These are phyloP conservation scores for Heteromurus nitidus DNA, from an alignment of 2,888 invertebrate genomes.

Conservation along the genomic window DNA sequence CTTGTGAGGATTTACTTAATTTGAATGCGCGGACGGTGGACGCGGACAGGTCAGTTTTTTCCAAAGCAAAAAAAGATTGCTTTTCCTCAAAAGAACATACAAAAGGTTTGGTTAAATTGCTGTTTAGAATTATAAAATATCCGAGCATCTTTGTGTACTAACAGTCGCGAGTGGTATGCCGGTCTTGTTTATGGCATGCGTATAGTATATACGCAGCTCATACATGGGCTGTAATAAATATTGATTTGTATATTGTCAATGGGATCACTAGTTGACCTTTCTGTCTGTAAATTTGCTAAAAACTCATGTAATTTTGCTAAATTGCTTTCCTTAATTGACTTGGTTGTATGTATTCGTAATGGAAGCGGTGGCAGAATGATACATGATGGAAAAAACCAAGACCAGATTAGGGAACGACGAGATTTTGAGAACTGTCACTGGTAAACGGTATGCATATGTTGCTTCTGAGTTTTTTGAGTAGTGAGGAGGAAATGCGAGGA, in stretches of 20 bases:
- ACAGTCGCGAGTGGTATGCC: neutral
- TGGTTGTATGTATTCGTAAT: no score
- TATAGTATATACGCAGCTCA: no score
- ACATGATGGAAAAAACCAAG: no score
- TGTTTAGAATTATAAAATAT: neutral
- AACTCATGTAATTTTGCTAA: neutral
- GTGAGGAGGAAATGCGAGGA: neutral
- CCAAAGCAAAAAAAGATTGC: neutral
- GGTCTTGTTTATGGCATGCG: neutral
- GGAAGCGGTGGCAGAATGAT: no score
- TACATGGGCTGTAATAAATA: neutral
- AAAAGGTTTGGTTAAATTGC: neutral
- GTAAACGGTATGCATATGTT: neutral
- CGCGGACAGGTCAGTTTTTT: neutral
- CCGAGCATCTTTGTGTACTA: neutral
- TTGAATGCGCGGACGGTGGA: constrained; percentile 1
- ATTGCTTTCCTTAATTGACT: neutral
- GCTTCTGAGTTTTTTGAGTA: no score
- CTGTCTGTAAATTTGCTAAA: constrained; percentile 1
- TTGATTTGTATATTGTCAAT: neutral
- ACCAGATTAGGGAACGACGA: neutral
- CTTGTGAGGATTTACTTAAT: constrained; percentile 6
- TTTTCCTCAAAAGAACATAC: neutral
- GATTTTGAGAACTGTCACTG: neutral
- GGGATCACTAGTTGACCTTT: neutral